Evolutionary conservation across 2,113 vertebrate species (phyloP).

Genomic region (Seriola rivoliana): DNA sequence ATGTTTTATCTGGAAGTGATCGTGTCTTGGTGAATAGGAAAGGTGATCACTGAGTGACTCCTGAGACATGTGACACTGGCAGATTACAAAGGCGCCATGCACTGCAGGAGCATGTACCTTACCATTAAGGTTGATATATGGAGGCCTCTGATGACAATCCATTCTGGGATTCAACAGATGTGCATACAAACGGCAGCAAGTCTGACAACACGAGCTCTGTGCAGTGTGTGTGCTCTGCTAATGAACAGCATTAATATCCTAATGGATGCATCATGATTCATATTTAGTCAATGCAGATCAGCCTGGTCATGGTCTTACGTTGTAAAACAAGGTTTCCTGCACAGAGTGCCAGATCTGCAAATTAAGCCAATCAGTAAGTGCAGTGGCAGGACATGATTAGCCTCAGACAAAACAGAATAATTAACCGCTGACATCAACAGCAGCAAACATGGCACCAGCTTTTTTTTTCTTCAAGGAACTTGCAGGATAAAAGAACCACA

Average conservation of each 20-base stretch:
- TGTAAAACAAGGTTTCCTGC: constrained; percentile 49
- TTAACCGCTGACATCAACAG: constrained; percentile 32
- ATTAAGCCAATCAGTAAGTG: constrained; percentile 44
- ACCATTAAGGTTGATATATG: constrained; percentile 64
- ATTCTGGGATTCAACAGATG: constrained; percentile 55
- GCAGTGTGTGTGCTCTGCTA: constrained; percentile 41
- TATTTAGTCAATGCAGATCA: constrained; percentile 34
- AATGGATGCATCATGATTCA: constrained; percentile 51
- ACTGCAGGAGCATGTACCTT: constrained; percentile 9
- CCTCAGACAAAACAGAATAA: constrained; percentile 48
- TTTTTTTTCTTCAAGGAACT: not conserved
- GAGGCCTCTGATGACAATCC: constrained; percentile 47
- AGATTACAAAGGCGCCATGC: constrained; percentile 7
- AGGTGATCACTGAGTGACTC: not conserved
- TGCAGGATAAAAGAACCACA: not conserved
- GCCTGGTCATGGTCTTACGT: constrained; percentile 16
- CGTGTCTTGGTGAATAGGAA: not conserved
- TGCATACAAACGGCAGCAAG: constrained; percentile 20
- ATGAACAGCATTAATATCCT: constrained; percentile 60
- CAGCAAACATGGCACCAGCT: not conserved
- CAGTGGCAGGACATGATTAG: constrained; percentile 41
- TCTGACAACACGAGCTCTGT: constrained; percentile 18
- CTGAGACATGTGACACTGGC: not conserved
- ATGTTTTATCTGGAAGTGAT: not conserved
- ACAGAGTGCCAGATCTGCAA: constrained; percentile 41